Percentiles rank a stretch among this genome's conserved stretches.
phyloP scores from a whole-genome alignment of 2,888 invertebrate species.

The Cordilura impudica region DNA sequence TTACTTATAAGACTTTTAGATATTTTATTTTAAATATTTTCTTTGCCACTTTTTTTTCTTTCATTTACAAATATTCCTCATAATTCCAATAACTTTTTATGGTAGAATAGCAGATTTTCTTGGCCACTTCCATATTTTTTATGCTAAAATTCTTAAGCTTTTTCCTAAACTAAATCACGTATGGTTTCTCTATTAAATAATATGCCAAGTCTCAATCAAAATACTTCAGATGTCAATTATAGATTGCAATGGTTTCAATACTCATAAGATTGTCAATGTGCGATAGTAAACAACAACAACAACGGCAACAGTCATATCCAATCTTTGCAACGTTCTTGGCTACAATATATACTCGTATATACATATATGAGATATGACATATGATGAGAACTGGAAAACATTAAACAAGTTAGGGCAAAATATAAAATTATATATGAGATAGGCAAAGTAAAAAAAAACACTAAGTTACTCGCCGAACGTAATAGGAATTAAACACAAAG shows the following conservation, averaged over 20 bases:
- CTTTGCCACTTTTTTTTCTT: not conserved
- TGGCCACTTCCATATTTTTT: not conserved
- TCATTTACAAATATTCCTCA: not conserved
- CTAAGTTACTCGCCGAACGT: constrained; percentile 45
- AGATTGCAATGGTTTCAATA: constrained; percentile 60
- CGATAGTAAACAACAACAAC: constrained; percentile 17
- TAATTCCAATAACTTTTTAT: constrained; percentile 13
- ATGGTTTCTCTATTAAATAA: constrained; percentile 62
- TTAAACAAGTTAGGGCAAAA: constrained; percentile 55
- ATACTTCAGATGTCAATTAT: constrained; percentile 63
- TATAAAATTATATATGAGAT: constrained; percentile 14
- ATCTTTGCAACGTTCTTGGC: not conserved
- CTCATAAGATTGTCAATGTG: constrained; percentile 58
- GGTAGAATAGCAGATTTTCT: not conserved
- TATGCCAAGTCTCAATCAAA: constrained; percentile 63
- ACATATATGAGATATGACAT: constrained; percentile 59
- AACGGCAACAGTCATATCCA: constrained; percentile 20
- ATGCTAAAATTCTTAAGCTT: constrained; percentile 50
- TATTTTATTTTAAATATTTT: not conserved
- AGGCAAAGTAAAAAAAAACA: constrained; percentile 22
- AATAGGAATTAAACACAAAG: constrained; percentile 56
- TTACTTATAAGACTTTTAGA: constrained; percentile 9
- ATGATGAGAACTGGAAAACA: constrained; percentile 63
- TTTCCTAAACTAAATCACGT: constrained; percentile 61
- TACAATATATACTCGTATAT: not conserved